phyloP scores from a whole-genome alignment of 2,888 invertebrate genomes.

The Cheilosia vulpina region DNA sequence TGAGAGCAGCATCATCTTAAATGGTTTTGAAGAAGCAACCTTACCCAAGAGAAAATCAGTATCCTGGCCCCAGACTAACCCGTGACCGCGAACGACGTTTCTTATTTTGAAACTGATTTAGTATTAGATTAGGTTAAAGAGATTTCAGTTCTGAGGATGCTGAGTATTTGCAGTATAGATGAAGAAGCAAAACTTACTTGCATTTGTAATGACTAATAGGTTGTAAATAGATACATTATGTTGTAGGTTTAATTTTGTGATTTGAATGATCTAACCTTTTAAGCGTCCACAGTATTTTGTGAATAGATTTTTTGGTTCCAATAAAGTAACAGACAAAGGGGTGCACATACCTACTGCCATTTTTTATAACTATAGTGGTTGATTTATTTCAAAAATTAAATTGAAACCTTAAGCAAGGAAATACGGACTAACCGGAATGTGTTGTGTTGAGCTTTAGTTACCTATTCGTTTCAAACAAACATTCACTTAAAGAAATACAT shows the following conservation, averaged over 20 bases:
- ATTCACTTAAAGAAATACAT: too few species aligned
- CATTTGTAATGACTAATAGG: neutral
- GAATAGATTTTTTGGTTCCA: neutral
- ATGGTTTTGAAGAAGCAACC: slow-evolving; percentile 30
- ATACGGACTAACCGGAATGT: too few species aligned
- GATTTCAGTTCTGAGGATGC: neutral
- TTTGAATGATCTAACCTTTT: neutral
- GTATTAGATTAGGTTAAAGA: slow-evolving; percentile 16
- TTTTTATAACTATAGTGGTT: too few species aligned
- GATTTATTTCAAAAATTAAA: too few species aligned
- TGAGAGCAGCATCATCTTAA: neutral
- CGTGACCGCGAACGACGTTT: slow-evolving; percentile 7
- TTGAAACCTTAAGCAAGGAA: too few species aligned
- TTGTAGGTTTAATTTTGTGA: too few species aligned
- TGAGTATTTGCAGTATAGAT: neutral
- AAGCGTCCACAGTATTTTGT: neutral
- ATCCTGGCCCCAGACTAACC: neutral
- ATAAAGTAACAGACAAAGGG: neutral
- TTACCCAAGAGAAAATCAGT: slow-evolving; percentile 40
- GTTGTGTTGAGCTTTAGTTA: too few species aligned
- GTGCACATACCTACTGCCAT: neutral
- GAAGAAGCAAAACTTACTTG: neutral
- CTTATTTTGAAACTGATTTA: slow-evolving; percentile 14
- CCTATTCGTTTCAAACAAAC: too few species aligned
- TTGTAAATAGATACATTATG: too few species aligned